phyloP scores from a whole-genome alignment of 2,888 invertebrate species.

The Eucera pruinosa region DNA sequence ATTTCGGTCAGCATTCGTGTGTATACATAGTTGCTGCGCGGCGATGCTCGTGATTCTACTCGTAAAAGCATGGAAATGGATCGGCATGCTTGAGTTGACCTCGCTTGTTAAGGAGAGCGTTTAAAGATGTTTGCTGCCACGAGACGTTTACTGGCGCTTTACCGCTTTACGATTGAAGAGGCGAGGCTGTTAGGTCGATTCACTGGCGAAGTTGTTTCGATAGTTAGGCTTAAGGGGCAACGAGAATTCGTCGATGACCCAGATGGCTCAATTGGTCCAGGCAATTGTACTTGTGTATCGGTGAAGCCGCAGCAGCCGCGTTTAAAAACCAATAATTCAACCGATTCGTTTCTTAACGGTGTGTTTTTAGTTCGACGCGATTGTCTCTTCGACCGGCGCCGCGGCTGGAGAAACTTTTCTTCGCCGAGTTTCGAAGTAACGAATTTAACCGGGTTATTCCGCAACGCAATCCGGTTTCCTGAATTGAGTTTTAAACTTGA shows the following conservation, averaged over 20 bases:
- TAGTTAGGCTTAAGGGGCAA: neutral
- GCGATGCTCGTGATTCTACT: too few relatives aligned
- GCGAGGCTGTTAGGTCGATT: neutral
- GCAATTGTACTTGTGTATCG: too few relatives aligned
- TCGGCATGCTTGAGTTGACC: slow-evolving; percentile 8
- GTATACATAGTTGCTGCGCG: too few relatives aligned
- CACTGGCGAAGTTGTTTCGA: neutral
- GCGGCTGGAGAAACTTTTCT: slow-evolving; percentile 13
- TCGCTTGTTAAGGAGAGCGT: neutral
- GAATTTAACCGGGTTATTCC: neutral
- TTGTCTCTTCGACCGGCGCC: neutral
- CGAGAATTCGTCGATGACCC: slow-evolving; percentile 15
- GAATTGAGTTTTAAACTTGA: slow-evolving; percentile 6
- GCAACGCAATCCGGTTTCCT: neutral
- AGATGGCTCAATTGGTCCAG: slow-evolving; percentile 4
- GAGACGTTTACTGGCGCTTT: neutral
- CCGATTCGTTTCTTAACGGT: neutral
- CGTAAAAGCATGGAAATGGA: slow-evolving; percentile 7
- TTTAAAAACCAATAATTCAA: slow-evolving; percentile 17
- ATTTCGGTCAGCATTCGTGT: neutral
- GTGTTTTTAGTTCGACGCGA: neutral
- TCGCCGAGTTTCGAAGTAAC: slow-evolving; percentile 9
- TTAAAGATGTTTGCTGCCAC: neutral
- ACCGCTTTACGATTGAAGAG: slow-evolving; percentile 1
- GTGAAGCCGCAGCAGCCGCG: neutral